phyloP scores from a whole-genome alignment of 2,797 vertebrate genomes.

The Brachyalestes nurse region DNA sequence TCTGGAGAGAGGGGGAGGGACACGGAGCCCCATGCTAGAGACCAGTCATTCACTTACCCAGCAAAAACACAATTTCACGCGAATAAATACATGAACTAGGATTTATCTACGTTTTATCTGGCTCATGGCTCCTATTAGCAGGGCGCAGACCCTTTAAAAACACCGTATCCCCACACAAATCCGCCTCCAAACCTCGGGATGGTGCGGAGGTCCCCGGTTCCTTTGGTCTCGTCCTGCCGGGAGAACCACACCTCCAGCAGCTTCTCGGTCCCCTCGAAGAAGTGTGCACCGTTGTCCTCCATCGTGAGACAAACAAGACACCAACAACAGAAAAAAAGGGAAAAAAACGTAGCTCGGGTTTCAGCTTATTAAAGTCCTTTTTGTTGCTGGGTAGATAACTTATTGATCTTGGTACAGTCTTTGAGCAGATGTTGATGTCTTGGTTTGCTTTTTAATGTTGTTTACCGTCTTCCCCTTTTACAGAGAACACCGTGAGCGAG shows the following conservation, averaged over 20 bases:
- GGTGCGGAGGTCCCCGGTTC: constrained; percentile 93
- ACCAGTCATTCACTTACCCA: too few species aligned
- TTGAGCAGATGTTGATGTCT: constrained; percentile 89
- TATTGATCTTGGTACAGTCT: constrained; percentile 77
- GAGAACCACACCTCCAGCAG: constrained; percentile 99
- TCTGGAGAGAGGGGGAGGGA: constrained; percentile 3
- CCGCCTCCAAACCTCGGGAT: constrained; percentile 87
- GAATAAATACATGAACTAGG: too few species aligned
- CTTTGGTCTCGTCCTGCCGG: constrained; percentile 89
- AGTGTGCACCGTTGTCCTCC: constrained; percentile 98
- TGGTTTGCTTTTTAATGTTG: constrained; percentile 60
- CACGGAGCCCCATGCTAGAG: not conserved
- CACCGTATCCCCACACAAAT: too few species aligned
- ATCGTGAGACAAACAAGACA: constrained; percentile 91
- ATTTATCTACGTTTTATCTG: too few species aligned
- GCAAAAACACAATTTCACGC: too few species aligned
- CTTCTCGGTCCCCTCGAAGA: constrained; percentile 99
- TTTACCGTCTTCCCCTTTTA: constrained; percentile 92
- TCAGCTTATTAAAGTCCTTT: constrained; percentile 68
- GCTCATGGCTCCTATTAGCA: too few species aligned
- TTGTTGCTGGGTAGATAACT: constrained; percentile 70
- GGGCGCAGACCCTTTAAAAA: too few species aligned
- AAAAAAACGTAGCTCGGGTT: constrained; percentile 74
- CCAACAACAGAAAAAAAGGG: constrained; percentile 88
- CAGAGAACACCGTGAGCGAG: constrained; percentile 96